Evolutionary conservation across 2,888 invertebrate genomes (phyloP).

Genomic region (Osedax frankpressi): DNA sequence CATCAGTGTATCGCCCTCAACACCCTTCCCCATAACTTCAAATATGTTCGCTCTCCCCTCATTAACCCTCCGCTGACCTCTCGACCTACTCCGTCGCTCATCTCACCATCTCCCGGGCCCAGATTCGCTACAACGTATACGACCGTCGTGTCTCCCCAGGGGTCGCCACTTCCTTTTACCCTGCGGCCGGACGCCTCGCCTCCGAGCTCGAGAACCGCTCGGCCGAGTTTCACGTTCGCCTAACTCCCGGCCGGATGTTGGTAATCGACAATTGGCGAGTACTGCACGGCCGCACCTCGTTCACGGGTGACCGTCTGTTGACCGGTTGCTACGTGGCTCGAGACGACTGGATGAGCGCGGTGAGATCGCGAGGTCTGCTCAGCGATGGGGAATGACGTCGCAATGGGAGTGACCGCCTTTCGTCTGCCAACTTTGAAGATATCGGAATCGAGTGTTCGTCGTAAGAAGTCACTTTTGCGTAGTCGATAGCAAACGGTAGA

Average conservation of each 20-base stretch:
- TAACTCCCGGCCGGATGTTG: constrained; percentile 58
- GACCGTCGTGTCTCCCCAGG: constrained; percentile 50
- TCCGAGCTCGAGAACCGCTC: constrained; percentile 49
- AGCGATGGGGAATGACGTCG: background rate
- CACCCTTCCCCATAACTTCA: background rate
- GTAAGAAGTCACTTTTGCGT: too few relatives aligned
- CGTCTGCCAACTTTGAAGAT: too few relatives aligned
- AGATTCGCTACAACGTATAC: constrained; percentile 60
- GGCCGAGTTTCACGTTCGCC: constrained; percentile 60
- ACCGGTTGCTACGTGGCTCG: constrained; percentile 62
- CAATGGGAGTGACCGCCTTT: too few relatives aligned
- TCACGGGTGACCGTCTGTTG: constrained; percentile 57
- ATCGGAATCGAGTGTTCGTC: too few relatives aligned
- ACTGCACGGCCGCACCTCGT: constrained; percentile 61
- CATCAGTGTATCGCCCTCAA: too few relatives aligned
- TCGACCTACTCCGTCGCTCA: constrained; percentile 9
- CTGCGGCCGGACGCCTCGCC: constrained; percentile 32
- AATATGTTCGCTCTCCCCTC: background rate
- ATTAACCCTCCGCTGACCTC: background rate
- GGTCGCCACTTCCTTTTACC: constrained; percentile 50
- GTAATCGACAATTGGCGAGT: constrained; percentile 68
- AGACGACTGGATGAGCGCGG: constrained; percentile 48
- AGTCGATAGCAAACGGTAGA: too few relatives aligned
- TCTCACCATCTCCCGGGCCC: too few relatives aligned
- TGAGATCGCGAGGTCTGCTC: constrained; percentile 28